Evolutionary conservation across 2,888 invertebrate genomes (phyloP).

Genomic region (Synergus gifuensis): DNA sequence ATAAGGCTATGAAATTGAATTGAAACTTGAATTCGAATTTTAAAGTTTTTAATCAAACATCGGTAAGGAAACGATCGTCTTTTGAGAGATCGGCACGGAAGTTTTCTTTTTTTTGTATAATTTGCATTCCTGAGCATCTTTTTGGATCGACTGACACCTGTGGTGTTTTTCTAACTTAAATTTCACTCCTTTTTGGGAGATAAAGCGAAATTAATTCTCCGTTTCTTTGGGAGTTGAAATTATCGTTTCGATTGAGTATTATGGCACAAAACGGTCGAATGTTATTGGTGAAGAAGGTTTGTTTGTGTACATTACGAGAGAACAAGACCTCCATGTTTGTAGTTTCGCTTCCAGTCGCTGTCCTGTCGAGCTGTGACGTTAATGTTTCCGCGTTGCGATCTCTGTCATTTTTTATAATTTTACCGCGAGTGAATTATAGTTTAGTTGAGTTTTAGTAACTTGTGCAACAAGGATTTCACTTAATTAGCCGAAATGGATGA

Average conservation of each 20-base stretch:
- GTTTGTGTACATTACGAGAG: conserved; percentile 17
- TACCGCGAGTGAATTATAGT: neutral
- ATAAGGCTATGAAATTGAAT: too few species aligned
- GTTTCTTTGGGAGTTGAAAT: neutral
- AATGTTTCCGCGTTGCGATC: conserved; percentile 21
- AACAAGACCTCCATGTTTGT: conserved; percentile 17
- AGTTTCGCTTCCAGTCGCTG: conserved; percentile 20
- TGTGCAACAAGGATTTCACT: neutral
- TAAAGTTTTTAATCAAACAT: too few species aligned
- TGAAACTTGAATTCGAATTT: too few species aligned
- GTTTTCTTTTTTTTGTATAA: too few species aligned
- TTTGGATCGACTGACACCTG: neutral
- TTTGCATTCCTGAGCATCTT: too few species aligned
- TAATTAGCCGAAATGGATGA: conserved; percentile 54
- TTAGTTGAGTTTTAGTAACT: neutral
- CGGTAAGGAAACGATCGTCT: too few species aligned
- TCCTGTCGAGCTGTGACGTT: conserved; percentile 7
- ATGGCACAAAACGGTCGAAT: neutral
- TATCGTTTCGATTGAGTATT: neutral
- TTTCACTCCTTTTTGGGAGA: too few species aligned
- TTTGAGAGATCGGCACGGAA: too few species aligned
- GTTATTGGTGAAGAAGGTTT: neutral
- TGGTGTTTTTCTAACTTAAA: neutral
- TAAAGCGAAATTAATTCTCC: neutral
- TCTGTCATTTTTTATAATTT: conserved; percentile 1